Evolutionary conservation across 2,888 invertebrate species (phyloP).

Genomic region (Euphydryas editha): DNA sequence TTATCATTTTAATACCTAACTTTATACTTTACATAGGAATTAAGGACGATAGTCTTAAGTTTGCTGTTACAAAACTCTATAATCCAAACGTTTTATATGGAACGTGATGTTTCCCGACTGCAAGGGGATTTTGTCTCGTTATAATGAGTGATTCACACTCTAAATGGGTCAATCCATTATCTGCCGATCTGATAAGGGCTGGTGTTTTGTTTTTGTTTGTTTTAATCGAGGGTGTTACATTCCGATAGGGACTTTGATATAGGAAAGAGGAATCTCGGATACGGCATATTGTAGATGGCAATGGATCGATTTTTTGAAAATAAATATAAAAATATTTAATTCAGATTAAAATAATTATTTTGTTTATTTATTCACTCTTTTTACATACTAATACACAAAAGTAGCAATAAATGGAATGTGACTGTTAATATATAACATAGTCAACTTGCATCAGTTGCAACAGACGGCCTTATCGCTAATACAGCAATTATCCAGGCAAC

Average conservation of each 20-base stretch:
- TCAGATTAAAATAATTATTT: too few relatives aligned
- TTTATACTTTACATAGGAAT: neutral
- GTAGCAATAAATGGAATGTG: too few relatives aligned
- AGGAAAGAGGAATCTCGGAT: slow-evolving; percentile 27
- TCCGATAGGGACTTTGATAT: slow-evolving; percentile 52
- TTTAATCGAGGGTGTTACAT: slow-evolving; percentile 64
- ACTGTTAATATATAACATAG: too few relatives aligned
- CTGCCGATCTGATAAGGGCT: slow-evolving; percentile 73
- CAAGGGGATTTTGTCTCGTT: slow-evolving; percentile 29
- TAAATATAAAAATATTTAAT: too few relatives aligned
- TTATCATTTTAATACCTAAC: neutral
- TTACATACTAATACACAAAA: too few relatives aligned
- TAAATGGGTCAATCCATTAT: slow-evolving; percentile 81
- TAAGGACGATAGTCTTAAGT: slow-evolving; percentile 14
- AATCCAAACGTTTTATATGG: slow-evolving; percentile 2
- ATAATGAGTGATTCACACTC: slow-evolving; percentile 72
- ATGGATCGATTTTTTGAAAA: too few relatives aligned
- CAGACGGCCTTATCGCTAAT: too few relatives aligned
- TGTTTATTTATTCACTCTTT: too few relatives aligned
- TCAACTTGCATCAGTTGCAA: too few relatives aligned
- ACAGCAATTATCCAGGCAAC: too few relatives aligned
- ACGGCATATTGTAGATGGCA: neutral
- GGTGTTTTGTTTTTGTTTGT: slow-evolving; percentile 57
- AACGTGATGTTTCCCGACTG: slow-evolving; percentile 7
- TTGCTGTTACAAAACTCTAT: slow-evolving; percentile 5